Conservation (phyloP, 1,140 invertebrate species). For the Euura lappo region DNA sequence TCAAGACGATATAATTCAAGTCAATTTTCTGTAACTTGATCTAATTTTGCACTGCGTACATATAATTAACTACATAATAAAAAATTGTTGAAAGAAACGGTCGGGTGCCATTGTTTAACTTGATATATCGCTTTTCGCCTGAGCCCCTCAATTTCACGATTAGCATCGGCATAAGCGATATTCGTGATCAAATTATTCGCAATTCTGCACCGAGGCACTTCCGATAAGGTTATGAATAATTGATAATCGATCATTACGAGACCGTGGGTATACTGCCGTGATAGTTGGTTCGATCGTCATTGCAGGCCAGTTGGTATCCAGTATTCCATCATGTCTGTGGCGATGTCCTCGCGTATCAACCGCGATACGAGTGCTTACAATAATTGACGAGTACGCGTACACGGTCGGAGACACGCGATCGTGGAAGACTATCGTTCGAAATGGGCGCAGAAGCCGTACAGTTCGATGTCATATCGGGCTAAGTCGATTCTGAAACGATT, state of each 20-base stretch:
- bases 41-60: no score
- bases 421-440: no score
- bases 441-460: neutral
- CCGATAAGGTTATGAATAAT: neutral
- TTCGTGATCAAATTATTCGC: no score
- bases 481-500: neutral
- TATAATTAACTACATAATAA: no score
- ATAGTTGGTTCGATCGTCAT: constrained; percentile 14
- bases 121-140: no score
- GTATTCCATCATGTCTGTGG: constrained; percentile 37
- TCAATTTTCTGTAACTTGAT: no score
- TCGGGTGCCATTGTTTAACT: no score
- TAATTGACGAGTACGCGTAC: constrained; percentile 48
- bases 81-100: no score
- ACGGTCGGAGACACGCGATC: neutral
- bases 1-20: no score
- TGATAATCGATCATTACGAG: constrained; percentile 16
- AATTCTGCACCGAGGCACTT: no score
- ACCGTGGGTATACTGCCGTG: constrained; percentile 17
- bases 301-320: constrained; percentile 24
- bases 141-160: no score
- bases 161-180: no score
- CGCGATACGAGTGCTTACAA: constrained; percentile 46
- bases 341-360: constrained; percentile 42
- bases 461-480: neutral